phyloP scores from a whole-genome alignment of 2,888 invertebrate genomes.

The Linnaemya vulpina region DNA sequence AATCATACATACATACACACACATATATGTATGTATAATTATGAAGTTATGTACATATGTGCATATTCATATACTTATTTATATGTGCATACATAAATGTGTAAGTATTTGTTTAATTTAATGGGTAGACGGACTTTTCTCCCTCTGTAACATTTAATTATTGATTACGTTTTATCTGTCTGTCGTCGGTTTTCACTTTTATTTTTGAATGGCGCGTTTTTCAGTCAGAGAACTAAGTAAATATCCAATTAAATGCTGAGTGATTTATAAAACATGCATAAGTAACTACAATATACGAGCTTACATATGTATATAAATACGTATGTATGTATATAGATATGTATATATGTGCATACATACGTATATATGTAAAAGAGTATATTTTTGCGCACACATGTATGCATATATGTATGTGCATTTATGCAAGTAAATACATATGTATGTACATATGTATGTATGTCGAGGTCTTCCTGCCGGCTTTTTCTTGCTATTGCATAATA shows the following conservation, averaged over 20 bases:
- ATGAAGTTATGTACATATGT: neutral
- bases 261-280: neutral
- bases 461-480: slow-evolving; percentile 27
- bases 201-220: slow-evolving; percentile 15
- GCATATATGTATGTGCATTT: neutral
- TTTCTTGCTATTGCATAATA: slow-evolving; percentile 37
- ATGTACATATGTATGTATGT: neutral
- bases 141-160: slow-evolving; percentile 16
- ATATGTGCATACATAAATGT: neutral
- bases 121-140: slow-evolving; percentile 2
- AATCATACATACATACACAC: neutral
- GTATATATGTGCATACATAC: too few species aligned
- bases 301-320: too few species aligned
- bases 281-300: too few species aligned
- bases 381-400: neutral
- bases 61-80: neutral
- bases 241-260: neutral
- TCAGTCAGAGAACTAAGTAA: neutral
- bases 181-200: neutral
- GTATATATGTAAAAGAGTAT: too few species aligned
- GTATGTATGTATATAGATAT: too few species aligned
- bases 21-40: too few species aligned
- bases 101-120: slow-evolving; percentile 19
- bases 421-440: neutral
- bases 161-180: slow-evolving; percentile 26